A percentile compares a stretch with the other conserved stretches of the same genome.
Evolutionary conservation across 1,140 invertebrate species (phyloP).

Genomic region (Batillaria attramentaria): DNA sequence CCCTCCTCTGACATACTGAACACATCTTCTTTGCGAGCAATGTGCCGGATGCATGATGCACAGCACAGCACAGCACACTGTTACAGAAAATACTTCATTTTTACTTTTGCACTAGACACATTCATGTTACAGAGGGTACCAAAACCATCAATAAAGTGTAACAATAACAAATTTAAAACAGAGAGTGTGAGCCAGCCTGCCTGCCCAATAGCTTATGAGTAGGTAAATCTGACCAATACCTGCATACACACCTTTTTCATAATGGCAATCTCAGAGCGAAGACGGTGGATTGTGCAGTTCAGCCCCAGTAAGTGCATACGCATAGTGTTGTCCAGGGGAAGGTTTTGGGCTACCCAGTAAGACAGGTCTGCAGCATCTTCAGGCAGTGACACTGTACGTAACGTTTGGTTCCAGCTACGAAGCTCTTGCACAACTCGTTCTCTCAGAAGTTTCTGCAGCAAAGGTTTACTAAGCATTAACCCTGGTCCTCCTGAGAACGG

Average conservation of each 20-base stretch:
- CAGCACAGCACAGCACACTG: conserved; percentile 80
- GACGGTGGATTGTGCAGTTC: conserved; percentile 80
- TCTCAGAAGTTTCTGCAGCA: conserved; percentile 64
- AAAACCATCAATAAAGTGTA: too few species aligned
- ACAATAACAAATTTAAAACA: too few species aligned
- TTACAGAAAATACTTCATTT: conserved; percentile 39
- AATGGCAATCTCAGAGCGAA: conserved; percentile 79
- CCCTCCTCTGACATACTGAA: conserved; percentile 89
- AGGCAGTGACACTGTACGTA: conserved; percentile 73
- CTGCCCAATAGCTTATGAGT: too few species aligned
- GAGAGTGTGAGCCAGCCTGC: too few species aligned
- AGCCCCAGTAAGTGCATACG: conserved; percentile 76
- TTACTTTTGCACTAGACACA: too few species aligned
- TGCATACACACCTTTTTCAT: conserved; percentile 74
- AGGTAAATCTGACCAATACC: too few species aligned
- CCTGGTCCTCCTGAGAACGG: too few species aligned
- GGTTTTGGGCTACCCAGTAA: conserved; percentile 84
- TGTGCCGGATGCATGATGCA: conserved; percentile 75
- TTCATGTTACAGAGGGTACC: too few species aligned
- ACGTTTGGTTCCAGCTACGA: conserved; percentile 68
- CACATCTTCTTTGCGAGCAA: conserved; percentile 81
- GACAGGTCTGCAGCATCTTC: conserved; percentile 80
- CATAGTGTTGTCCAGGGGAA: conserved; percentile 78
- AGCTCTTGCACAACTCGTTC: conserved; percentile 66
- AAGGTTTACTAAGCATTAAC: too few species aligned